Evolutionary conservation across 1,140 invertebrate species (phyloP).

Genomic region (Drosophila azteca): DNA sequence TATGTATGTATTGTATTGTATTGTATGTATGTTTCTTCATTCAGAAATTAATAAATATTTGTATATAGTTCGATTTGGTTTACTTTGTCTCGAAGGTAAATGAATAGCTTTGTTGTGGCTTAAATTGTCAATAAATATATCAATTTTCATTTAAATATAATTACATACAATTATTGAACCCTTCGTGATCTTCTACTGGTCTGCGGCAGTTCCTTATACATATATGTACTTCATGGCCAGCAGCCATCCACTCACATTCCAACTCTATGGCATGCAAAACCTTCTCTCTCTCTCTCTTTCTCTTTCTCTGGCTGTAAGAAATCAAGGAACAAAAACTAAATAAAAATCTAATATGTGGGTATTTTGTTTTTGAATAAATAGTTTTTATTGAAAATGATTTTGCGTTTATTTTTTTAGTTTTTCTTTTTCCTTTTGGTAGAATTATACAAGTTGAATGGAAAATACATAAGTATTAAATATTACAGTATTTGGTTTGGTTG

Average conservation of each 20-base stretch:
- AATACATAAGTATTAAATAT: conserved; percentile 78
- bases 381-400: conserved; percentile 79
- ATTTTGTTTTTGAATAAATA: conserved; percentile 81
- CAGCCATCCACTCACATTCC: conserved; percentile 23
- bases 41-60: conserved; percentile 46
- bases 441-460: conserved; percentile 81
- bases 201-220: conserved; percentile 18
- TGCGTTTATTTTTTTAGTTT: conserved; percentile 51
- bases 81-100: conserved; percentile 49
- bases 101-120: conserved; percentile 55
- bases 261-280: conserved; percentile 35
- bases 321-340: conserved; percentile 48
- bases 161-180: conserved; percentile 74
- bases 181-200: conserved; percentile 38
- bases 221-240: conserved; percentile 11
- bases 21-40: conserved; percentile 22
- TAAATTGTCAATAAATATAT: conserved; percentile 74
- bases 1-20: conserved; percentile 5
- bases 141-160: conserved; percentile 47
- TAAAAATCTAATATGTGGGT: conserved; percentile 41
- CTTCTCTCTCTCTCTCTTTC: conserved; percentile 13
- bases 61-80: conserved; percentile 50
- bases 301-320: conserved; percentile 52
- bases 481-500: conserved; percentile 64
- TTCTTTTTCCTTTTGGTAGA: conserved; percentile 72